These are phyloP conservation scores for Oxystoma pomonae DNA, from an alignment of 2,888 invertebrate genomes.

Conservation along the genomic window DNA sequence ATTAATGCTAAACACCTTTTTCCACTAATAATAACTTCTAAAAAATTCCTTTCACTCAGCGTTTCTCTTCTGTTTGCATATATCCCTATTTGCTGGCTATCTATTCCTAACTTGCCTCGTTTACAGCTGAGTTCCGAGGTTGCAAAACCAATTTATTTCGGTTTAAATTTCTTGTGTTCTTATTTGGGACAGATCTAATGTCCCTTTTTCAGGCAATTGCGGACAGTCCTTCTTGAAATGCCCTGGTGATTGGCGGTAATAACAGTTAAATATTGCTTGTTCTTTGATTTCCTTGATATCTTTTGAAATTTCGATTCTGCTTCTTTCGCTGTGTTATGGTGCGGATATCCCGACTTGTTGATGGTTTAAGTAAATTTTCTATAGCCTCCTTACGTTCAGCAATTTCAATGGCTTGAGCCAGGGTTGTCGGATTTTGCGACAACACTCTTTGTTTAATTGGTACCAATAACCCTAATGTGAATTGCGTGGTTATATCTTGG, in stretches of 20 bases:
- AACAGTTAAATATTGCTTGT: not conserved
- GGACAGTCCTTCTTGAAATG: conserved; percentile 3
- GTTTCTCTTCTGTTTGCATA: not conserved
- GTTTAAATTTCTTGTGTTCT: not conserved
- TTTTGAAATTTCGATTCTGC: not conserved
- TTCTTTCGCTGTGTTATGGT: not conserved
- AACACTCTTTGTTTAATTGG: conserved; percentile 7
- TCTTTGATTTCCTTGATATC: not conserved
- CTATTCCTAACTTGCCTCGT: conserved; percentile 3
- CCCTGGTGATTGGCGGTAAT: not conserved
- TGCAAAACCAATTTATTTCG: not conserved
- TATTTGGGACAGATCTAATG: not conserved
- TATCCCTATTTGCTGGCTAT: not conserved
- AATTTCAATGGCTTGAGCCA: not conserved
- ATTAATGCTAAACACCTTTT: conserved; percentile 1
- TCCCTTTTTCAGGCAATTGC: not conserved
- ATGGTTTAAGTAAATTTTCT: conserved; percentile 1
- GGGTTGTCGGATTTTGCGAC: not conserved
- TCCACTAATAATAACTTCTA: not conserved
- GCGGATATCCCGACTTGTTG: not conserved
- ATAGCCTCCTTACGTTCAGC: conserved; percentile 5
- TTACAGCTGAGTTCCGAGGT: conserved; percentile 8
- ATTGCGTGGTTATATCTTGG: conserved; percentile 6
- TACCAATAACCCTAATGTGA: conserved; percentile 1
- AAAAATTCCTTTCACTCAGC: not conserved